Conservation (phyloP, 1,140 invertebrate species). For the Drosophila obscura region DNA sequence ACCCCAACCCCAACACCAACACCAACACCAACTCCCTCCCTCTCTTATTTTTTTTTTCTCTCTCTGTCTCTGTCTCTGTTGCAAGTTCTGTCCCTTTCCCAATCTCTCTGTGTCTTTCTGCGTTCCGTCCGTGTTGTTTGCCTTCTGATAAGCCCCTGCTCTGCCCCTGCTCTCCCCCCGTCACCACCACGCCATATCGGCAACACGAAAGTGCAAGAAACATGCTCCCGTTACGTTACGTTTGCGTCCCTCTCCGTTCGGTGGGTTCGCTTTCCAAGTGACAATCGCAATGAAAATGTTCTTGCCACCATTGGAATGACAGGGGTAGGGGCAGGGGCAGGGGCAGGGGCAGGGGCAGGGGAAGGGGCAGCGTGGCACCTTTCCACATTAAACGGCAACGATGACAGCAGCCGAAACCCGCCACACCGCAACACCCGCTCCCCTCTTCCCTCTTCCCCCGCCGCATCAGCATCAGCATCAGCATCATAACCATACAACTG, state of each 20-base stretch:
- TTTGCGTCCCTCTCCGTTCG: too few relatives aligned
- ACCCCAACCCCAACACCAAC: constrained; percentile 26
- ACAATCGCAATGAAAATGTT: constrained; percentile 63
- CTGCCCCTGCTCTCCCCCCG: background rate
- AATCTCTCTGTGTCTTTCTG: background rate
- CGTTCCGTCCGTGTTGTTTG: constrained; percentile 37
- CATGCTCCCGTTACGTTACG: constrained; percentile 4
- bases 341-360: too few relatives aligned
- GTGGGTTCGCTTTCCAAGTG: constrained; percentile 10
- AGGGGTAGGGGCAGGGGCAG: too few relatives aligned
- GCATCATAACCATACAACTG: constrained; percentile 12
- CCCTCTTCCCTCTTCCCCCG: too few relatives aligned
- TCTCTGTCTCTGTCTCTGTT: background rate
- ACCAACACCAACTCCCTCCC: constrained; percentile 44
- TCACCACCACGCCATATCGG: background rate
- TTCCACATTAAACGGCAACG: background rate
- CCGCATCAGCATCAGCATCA: background rate
- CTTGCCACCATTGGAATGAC: background rate
- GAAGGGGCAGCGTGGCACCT: background rate
- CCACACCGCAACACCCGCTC: too few relatives aligned
- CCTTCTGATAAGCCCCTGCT: constrained; percentile 48
- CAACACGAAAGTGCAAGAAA: constrained; percentile 33
- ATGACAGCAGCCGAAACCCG: constrained; percentile 9
- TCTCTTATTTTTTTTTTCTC: background rate
- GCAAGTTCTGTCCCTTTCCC: too few relatives aligned